Evolutionary conservation across 2,113 vertebrate species (phyloP), one percentile per base, ranked within the genome.

Genomic region (Hydropotes inermis): DNA sequence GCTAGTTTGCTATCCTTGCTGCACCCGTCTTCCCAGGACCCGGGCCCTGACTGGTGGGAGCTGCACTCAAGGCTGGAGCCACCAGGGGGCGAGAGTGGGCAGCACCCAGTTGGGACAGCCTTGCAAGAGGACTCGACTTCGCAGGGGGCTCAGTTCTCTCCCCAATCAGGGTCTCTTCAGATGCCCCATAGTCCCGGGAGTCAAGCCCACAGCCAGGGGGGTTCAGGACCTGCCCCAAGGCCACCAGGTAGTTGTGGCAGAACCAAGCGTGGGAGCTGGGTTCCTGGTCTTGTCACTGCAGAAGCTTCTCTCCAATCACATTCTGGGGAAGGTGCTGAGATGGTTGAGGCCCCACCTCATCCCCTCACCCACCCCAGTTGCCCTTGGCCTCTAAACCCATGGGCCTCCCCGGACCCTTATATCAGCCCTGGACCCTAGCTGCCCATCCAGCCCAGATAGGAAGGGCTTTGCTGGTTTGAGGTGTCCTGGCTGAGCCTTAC

Each of bases 41-140:
- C 1, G 0, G 28, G 0, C 25, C 21, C 39, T 0, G 36, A 36
- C 45, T 0, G 1, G 39, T 9, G 4, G 33, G 33, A 36, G 57
- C 45, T 96, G 94, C n/a, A 23, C 14, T 92, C 52, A 25, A 60
- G 89, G 7, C 28, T 21, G 8, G 2, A 27, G 60, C 89, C 96
- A 21, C 89, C 55, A 96, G 96, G 39, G 92, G 94, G 94, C 12
- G 55, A 39, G 23, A 54, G 89, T n/a, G 79, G 27, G 67, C 54
- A 58, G 92, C 64, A 12, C 50, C n/a, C 1, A 1, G 16, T 33
- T 33, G 45, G 13, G 15, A 39, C 23, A 3, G 2, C 21, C n/a
- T 17, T 23, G 64, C 0, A 1, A 25, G 21, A 82, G 36, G 13
- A 4, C 14, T 64, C n/a, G 23, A 30, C 45, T 79, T 79, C 1